A percentile compares a stretch with the other conserved stretches of the same genome.
phyloP scores from a whole-genome alignment of 2,797 vertebrate species.

The Acomys russatus region DNA sequence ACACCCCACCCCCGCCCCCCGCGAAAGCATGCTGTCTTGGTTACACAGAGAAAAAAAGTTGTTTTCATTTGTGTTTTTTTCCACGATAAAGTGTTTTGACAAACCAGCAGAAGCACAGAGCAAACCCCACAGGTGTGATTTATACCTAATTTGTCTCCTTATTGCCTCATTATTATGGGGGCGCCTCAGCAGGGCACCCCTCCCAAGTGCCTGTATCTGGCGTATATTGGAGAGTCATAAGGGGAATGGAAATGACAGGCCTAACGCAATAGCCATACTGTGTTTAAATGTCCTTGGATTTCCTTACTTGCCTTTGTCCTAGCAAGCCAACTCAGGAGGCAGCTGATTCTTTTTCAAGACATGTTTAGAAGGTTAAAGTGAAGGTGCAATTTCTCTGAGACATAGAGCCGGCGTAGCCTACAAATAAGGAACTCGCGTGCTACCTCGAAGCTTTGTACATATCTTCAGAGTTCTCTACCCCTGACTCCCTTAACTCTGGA shows the following conservation, averaged over 20 bases:
- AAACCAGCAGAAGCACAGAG: slow-evolving; percentile 64
- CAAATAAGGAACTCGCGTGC: background rate
- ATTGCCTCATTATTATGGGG: slow-evolving; percentile 57
- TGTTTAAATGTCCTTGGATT: background rate
- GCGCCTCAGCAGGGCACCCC: background rate
- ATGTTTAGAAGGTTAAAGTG: background rate
- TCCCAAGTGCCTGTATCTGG: background rate
- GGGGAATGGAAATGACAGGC: background rate
- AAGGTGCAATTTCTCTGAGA: background rate
- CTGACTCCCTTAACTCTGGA: background rate
- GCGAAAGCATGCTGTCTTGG: background rate
- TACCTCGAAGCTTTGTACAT: background rate
- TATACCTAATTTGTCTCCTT: slow-evolving; percentile 67
- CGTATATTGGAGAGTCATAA: background rate
- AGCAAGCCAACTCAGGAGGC: background rate
- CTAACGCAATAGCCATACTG: background rate
- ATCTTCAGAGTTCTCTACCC: background rate
- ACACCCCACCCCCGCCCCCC: background rate
- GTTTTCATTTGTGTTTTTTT: slow-evolving; percentile 56
- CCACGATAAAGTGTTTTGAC: slow-evolving; percentile 53
- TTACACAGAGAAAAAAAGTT: background rate
- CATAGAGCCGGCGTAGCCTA: background rate
- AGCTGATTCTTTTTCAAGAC: background rate
- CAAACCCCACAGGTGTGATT: slow-evolving; percentile 53
- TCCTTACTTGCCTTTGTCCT: slow-evolving; percentile 19